Evolutionary conservation across 1,140 invertebrate species (phyloP), one percentile per base, ranked within the genome.

Genomic region (Papilio polytes): DNA sequence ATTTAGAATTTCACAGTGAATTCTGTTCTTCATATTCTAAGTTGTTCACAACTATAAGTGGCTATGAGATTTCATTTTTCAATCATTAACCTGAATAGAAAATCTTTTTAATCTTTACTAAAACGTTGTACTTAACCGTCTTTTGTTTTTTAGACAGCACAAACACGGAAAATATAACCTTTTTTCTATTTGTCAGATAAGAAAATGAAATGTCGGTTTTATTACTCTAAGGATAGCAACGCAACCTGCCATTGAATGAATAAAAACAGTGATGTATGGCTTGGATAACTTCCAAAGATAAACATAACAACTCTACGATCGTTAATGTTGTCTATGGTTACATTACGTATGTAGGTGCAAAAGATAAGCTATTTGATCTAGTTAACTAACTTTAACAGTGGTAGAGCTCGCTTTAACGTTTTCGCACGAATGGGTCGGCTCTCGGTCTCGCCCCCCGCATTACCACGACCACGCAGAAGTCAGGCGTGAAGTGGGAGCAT

Each of bases 211-310:
- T 36, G 63, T 31, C 13, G 63, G 12, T 70, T 70, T 70, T 70
- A 70, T 70, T 70, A 70, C 63, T 26, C 26, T 13, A 36, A 70
- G 63, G 22, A 66, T 66, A 63, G 22, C 59, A 12, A 70, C 63
- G 22, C 63, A 36, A 70, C 26, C 63, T 70, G 26, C 63, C 63
- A 70, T 31, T 70, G 63, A 70, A 70, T 70, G 63, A 70, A 70
- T 70, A 70, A 70, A 70, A 70, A 70, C 63, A 70, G 63, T 70
- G 63, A 70, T 36, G 15, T 70, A 70, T 31, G 3, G 26, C 63
- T 70, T 70, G 63, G 63, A 70, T 70, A 31, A 36, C 26, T 15
- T 31, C 63, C 63, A 70, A 70, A 70, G 63, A 70, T 70, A 70
- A 59, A 59, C 12, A 70, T 36, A 70, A 70, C 63, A 36, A 70